Evolutionary conservation across 2,888 invertebrate genomes (phyloP), one percentile per base, ranked within the genome.

Genomic region (Dynastes maya): DNA sequence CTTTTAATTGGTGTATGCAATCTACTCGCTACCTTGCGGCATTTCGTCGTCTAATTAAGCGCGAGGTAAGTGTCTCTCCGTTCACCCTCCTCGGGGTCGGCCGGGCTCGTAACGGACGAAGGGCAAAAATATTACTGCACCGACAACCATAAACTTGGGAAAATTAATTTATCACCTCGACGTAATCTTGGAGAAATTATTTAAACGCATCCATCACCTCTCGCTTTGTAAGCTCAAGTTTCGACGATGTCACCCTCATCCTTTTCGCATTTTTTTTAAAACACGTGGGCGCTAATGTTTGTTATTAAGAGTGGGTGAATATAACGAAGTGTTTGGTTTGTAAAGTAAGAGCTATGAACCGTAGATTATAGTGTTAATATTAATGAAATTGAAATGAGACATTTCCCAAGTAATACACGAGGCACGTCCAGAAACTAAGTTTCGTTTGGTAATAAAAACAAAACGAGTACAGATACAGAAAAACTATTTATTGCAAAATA

Each of bases 171-270:
- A 58, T 72, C 72, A 27, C 40, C 58, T 58, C 58, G 72, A 40
- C 27, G 58, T 72, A 72, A 72, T 72, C 72, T 72, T 11, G 58
- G 58, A 22, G 72, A 72, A 72, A 72, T 72, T 72, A 72, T 72
- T 72, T 72, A 72, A 58, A 58, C 58, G 40, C 72, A 72, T 72
- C 58, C 72, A 72, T 72, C 72, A 72, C 40, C 70, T 55, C 45
- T 16, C 65, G 45, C 45, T 16, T 67, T 67, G 37, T 40, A 67
- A 45, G 16, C 45, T 67, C 65, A 45, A 67, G 22, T n/a, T 67
- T 40, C 22, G 40, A 40, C 8, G 22, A 40, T 16, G 40, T 67
- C 40, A 8, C 40, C 40, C 13, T 67, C 65, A 45, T 22, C 22
- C 53, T 53, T 22, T 4, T 22, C 0, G 22, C 22, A 0, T 22